Base-by-base conservation (phyloP, 2,888 invertebrate species). In the Pelosia muscerda region DNA sequence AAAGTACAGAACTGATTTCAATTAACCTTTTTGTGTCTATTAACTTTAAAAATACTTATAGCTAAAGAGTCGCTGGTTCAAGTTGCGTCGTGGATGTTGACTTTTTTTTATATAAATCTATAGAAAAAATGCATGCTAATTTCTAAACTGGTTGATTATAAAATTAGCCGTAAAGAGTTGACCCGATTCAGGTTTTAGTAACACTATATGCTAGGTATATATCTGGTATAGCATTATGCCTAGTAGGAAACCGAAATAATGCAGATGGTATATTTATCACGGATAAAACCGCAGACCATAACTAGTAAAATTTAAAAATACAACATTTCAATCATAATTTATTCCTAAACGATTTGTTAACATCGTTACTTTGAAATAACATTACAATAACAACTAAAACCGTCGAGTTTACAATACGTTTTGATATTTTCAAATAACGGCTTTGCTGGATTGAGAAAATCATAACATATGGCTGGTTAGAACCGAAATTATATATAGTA, bases 361-460 rank as follows among this genome's bases (percentile, higher is more conserved):
- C 31, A 31, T 34, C 31, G 25, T 53, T 38, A 55, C 38, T 28
- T 53, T 31, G 28, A 65, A 49, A 59, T 28, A 59, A 23, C 26
- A 19, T 57, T 25, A 57, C 57, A 57, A 57, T 56, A 42, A 42
- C 6, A 54, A 58, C 63, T 38, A 23, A 26, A 25, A 25, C 31
- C 61, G 31, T 34, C n/a, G 28, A 34, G 49, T 65, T 62, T 65
- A 38, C 67, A 63, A 68, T 54, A 68, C 65, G 63, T 71, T 57
- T 62, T 68, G 58, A 65, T 63, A 68, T 73, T 69, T 73, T 67
- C 73, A 65, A 69, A 69, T 76, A 82, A 81, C n/a, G 9, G 60
- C 61, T 25, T 38, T 38, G 22, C 34, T 61, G 15, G 25, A 26
- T 26, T 19, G 61, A 61, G 26, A 25, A 49, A 42, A 11, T 25